Base-by-base conservation (phyloP, 1,140 invertebrate species). In the Reticulitermes speratus region DNA sequence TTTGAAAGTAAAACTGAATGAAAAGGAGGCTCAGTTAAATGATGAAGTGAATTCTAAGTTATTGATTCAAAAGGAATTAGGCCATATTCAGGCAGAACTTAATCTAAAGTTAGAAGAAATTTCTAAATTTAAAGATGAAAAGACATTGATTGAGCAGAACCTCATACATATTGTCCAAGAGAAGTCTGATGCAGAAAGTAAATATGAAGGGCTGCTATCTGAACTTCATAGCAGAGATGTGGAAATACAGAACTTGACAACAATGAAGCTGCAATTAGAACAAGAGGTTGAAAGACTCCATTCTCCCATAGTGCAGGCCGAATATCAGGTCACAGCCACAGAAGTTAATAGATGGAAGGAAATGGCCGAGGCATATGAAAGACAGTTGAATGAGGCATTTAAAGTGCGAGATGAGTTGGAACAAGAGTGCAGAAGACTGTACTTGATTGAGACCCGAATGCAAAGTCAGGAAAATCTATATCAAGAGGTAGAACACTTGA, bases 361-460 rank as follows among this genome's bases (percentile, higher is more conserved):
- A 23, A 86, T 65, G 82, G 82, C 38, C 25, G 32, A 25, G 30
- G 30, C 55, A 38, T 30, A 25, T 11, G 52, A 86, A 21, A 44
- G 55, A 32, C 32, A 86, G n/a, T 30, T 86, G 44, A 38, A 65
- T 38, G 86, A 86, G 44, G 83, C 59, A 23, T 21, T 86, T 25
- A 30, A n/a, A 30, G 48, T 45, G 82, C 52, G 75, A 19, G 32
- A 32, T 32, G 48, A 38, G 8, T 25, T 86, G 32, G 86, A 86
- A 69, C 82, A 86, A 85, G 86, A 86, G 14, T 86, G 86, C 83
- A 86, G 45, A 84, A 38, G 32, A 25, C 52, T 86, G 30, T 25
- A 44, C 12, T 32, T 48, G 30, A 45, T 86, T 44, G 65, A 38
- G 45, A 86, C 30, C 2, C 7, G 32, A 85, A 7, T 86, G 25